Base-by-base conservation (phyloP, 2,113 vertebrate species). In the Sardina pilchardus region DNA sequence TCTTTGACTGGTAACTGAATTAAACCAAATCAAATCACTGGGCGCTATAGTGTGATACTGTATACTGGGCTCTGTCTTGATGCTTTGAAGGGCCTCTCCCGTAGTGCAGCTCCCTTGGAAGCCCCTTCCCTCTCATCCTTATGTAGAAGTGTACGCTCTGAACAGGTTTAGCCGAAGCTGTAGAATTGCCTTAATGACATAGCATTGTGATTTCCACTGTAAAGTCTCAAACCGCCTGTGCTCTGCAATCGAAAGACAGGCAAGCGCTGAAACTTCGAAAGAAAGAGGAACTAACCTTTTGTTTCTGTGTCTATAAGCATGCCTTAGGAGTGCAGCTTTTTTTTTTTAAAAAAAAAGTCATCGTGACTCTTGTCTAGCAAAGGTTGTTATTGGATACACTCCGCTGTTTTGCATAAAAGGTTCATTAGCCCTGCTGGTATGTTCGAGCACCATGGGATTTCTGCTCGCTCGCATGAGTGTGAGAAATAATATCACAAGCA, bases 161-260 rank as follows among this genome's bases (percentile, higher is more conserved):
- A 85, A 85, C 88, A 81, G 81, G 87, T 67, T 56, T 84, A 71
- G 81, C 85, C 81, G 39, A 26, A 85, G 81, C 84, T 84, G 84
- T 85, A 87, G 86, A 87, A 89, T 85, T 88, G 89, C 90, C 90
- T 91, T 91, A 90, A 90, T 80, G 43, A 80, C 83, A 85, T 85
- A 85, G 83, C 82, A 83, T 67, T 67, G 63, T 67, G 63, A 67
- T 67, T 67, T 30, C 63, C 63, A 67, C 63, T 67, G 7, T 67
- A 67, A 42, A 67, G 63, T 26, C 63, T 1, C n/a, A 67, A 67
- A 67, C 63, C n/a, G 63, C 63, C 63, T 67, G 63, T 67, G 63
- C 63, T 67, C 63, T 67, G 63, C 63, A 67, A 67, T 67, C 63
- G n/a, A 67, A 67, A 67, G 26, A 67, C 24, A 67, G 63, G 63